Evolutionary conservation across 2,113 vertebrate species (phyloP).

Genomic region (Takifugu flavidus): DNA sequence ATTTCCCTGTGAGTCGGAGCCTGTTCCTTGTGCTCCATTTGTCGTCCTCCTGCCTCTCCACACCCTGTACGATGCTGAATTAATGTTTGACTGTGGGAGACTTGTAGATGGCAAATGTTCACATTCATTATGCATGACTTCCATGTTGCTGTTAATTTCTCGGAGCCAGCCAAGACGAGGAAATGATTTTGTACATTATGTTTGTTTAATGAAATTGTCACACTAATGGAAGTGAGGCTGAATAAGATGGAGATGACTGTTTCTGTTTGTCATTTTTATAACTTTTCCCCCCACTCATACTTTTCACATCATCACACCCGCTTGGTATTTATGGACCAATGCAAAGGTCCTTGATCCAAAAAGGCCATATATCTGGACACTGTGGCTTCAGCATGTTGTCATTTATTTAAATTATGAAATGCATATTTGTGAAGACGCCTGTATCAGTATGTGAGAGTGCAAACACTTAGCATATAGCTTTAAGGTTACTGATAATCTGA

Average conservation of each 20-base stretch:
- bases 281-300: constrained; percentile 38
- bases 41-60: constrained; percentile 47
- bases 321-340: constrained; percentile 40
- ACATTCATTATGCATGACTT: constrained; percentile 77
- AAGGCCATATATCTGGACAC: too few species aligned
- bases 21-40: constrained; percentile 47
- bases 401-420: constrained; percentile 23
- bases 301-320: constrained; percentile 45
- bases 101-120: constrained; percentile 73
- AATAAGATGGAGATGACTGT: constrained; percentile 69
- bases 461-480: too few species aligned
- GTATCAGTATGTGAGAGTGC: not conserved
- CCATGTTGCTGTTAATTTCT: constrained; percentile 76
- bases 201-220: constrained; percentile 78
- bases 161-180: constrained; percentile 68
- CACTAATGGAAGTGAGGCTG: constrained; percentile 69
- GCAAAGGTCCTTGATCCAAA: constrained; percentile 1
- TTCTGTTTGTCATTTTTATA: constrained; percentile 71
- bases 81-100: constrained; percentile 69
- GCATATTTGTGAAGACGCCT: not conserved
- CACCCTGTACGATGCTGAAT: constrained; percentile 64
- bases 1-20: constrained; percentile 46
- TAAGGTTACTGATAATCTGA: constrained; percentile 14
- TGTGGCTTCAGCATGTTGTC: constrained; percentile 17
- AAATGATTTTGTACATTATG: constrained; percentile 75